phyloP scores from a whole-genome alignment of 1,140 invertebrate genomes.

The Cydia strobilella region DNA sequence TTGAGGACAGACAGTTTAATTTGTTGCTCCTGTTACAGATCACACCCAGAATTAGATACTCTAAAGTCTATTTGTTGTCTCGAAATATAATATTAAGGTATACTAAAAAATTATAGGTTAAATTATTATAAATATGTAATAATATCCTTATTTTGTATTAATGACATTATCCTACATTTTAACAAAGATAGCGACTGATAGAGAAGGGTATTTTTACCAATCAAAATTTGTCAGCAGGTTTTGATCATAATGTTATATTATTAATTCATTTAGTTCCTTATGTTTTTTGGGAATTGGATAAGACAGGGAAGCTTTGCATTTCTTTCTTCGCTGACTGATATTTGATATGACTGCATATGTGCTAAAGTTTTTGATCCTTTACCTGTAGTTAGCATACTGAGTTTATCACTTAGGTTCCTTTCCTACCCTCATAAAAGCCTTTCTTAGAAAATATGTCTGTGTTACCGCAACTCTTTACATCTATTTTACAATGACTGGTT shows the following conservation, averaged over 20 bases:
- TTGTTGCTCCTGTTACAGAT: too few species aligned
- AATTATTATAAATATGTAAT: not conserved
- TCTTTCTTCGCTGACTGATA: conserved; percentile 28
- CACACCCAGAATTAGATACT: too few species aligned
- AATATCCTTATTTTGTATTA: not conserved
- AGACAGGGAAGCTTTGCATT: conserved; percentile 45
- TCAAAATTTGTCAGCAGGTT: not conserved
- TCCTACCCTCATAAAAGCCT: not conserved
- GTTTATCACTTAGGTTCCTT: not conserved
- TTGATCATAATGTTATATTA: not conserved
- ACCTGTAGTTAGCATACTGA: conserved; percentile 8
- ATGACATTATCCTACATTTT: not conserved
- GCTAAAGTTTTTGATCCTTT: conserved; percentile 27
- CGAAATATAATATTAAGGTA: conserved; percentile 23
- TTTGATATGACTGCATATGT: conserved; percentile 22
- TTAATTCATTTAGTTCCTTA: not conserved
- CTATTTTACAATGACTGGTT: too few species aligned
- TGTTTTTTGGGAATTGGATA: conserved; percentile 35
- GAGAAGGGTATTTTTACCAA: not conserved
- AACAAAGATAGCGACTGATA: not conserved
- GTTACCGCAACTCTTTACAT: too few species aligned
- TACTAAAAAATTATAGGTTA: not conserved
- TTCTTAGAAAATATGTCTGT: not conserved
- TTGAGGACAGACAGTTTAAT: too few species aligned
- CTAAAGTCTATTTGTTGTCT: not conserved